Conservation (phyloP, 2,888 invertebrate species). For the Ormia ochracea region DNA sequence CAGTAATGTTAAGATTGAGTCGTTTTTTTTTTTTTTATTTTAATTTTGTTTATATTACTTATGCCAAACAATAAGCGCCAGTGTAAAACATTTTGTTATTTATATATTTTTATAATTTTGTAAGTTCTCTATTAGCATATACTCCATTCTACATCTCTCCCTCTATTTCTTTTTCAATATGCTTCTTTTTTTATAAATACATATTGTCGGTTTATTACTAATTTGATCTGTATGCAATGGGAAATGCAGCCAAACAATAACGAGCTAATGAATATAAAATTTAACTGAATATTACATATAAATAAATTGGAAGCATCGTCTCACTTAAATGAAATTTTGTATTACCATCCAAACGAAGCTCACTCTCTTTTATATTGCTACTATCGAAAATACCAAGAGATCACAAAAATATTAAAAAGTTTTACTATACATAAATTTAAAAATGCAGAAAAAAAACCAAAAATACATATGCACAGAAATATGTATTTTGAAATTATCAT, state of each 20-base stretch:
- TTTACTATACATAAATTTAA: slow-evolving; percentile 59
- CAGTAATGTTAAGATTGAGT: too few relatives aligned
- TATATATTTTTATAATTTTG: slow-evolving; percentile 9
- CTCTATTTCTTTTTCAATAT: slow-evolving; percentile 7
- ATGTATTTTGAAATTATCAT: slow-evolving; percentile 65
- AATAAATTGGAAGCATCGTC: too few relatives aligned
- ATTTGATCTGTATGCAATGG: too few relatives aligned
- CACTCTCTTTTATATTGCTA: slow-evolving; percentile 49
- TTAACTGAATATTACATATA: too few relatives aligned
- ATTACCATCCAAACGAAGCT: slow-evolving; percentile 40
- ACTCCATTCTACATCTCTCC: background rate
- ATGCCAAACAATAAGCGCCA: slow-evolving; percentile 33
- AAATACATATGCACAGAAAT: slow-evolving; percentile 64
- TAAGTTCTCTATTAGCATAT: slow-evolving; percentile 8
- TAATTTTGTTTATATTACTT: too few relatives aligned
- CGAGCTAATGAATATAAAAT: too few relatives aligned
- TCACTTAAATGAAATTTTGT: slow-evolving; percentile 4
- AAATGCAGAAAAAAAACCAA: slow-evolving; percentile 58
- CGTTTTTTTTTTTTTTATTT: too few relatives aligned
- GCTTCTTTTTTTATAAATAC: background rate
- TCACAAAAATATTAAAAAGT: slow-evolving; percentile 41
- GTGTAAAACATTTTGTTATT: slow-evolving; percentile 39
- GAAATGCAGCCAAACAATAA: too few relatives aligned
- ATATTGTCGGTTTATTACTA: too few relatives aligned
- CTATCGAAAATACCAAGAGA: slow-evolving; percentile 36